phyloP scores from a whole-genome alignment of 1,140 invertebrate species.

The Drosophila parabipectinata region DNA sequence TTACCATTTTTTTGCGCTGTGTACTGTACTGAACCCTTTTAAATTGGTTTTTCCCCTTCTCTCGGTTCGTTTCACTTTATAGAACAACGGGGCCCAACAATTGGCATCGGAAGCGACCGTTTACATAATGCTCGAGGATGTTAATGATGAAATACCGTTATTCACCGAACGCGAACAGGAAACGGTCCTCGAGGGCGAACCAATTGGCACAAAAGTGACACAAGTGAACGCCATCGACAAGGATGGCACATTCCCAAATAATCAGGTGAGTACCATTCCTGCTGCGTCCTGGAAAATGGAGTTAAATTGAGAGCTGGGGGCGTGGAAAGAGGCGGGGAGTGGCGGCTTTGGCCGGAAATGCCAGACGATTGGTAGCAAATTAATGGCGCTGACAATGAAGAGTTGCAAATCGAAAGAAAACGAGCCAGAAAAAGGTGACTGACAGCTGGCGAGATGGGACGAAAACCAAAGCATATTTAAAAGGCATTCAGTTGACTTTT shows the following conservation, averaged over 20 bases:
- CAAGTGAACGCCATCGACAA: constrained; percentile 98
- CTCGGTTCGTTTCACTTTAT: constrained; percentile 31
- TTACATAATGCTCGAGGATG: constrained; percentile 96
- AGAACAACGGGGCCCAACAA: constrained; percentile 98
- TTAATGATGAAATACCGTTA: constrained; percentile 98
- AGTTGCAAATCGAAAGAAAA: constrained; percentile 6
- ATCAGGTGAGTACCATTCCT: constrained; percentile 88
- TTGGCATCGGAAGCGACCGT: constrained; percentile 97
- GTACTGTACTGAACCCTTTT: constrained; percentile 14
- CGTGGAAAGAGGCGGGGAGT: neutral
- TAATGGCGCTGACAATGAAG: constrained; percentile 37
- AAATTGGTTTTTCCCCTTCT: constrained; percentile 15
- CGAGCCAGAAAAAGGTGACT: constrained; percentile 5
- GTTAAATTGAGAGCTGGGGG: constrained; percentile 14
- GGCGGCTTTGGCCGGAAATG: constrained; percentile 50
- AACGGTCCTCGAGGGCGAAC: constrained; percentile 96
- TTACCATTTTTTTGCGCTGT: neutral
- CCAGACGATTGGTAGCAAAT: constrained; percentile 66
- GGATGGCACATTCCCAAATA: constrained; percentile 97
- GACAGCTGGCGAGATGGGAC: neutral
- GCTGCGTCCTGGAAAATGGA: constrained; percentile 5
- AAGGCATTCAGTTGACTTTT: neutral
- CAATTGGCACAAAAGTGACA: constrained; percentile 96
- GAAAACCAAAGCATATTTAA: neutral
- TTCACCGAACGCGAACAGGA: constrained; percentile 97